phyloP scores from a whole-genome alignment of 2,113 vertebrate genomes.

The Gasterosteus aculeatus region DNA sequence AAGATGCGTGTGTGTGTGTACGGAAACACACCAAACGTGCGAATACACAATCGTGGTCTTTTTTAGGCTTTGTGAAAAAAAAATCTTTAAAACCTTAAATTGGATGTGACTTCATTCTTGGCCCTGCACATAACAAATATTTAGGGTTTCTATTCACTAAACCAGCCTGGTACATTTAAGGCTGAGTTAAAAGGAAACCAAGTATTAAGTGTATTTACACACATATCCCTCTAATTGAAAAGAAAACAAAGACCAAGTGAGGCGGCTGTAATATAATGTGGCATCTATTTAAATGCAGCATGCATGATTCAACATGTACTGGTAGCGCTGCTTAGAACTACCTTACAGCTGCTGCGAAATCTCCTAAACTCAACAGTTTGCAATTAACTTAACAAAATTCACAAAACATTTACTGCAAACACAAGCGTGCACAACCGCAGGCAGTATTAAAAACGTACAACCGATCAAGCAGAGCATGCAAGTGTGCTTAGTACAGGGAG shows the following conservation, averaged over 20 bases:
- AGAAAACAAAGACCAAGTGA: neutral
- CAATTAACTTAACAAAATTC: neutral
- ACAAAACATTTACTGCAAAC: neutral
- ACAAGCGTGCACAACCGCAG: neutral
- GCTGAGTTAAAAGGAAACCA: neutral
- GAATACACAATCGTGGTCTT: neutral
- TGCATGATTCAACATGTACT: neutral
- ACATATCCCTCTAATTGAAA: neutral
- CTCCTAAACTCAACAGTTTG: neutral
- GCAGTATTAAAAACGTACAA: neutral
- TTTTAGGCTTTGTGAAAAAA: neutral
- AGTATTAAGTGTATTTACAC: slow-evolving; percentile 9
- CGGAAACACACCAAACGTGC: neutral
- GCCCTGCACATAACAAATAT: neutral
- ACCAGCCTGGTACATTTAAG: neutral
- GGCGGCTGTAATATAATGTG: neutral
- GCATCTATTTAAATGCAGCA: neutral
- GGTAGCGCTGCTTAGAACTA: neutral
- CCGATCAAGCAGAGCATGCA: neutral
- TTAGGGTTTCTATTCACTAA: neutral
- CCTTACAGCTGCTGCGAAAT: neutral
- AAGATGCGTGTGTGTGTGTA: too few species aligned
- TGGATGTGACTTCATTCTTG: neutral
- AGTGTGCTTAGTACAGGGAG: neutral
- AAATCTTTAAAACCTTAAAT: neutral